Percentiles rank a stretch among this genome's conserved stretches.
phyloP scores from a whole-genome alignment of 2,888 invertebrate genomes.

The Eremobia ochroleuca region DNA sequence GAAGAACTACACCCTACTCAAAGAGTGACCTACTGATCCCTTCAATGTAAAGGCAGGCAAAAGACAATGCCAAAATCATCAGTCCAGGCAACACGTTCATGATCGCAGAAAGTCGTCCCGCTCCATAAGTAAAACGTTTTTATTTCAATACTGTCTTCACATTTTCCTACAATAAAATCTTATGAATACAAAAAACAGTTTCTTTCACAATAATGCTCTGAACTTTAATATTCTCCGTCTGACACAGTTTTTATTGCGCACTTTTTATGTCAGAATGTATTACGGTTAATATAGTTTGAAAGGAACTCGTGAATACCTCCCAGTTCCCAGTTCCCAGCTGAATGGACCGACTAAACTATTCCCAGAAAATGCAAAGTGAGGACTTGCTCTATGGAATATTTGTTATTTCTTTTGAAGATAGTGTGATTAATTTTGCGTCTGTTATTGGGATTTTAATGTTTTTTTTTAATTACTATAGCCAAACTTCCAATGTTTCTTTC shows the following conservation, averaged over 20 bases:
- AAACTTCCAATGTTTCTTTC: neutral
- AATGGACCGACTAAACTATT: conserved; percentile 45
- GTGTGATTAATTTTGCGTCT: conserved; percentile 11
- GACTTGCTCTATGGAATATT: conserved; percentile 34
- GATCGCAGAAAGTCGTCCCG: neutral
- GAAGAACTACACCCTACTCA: neutral
- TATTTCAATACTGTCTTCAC: neutral
- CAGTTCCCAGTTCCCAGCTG: conserved; percentile 43
- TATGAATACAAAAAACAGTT: conserved; percentile 41
- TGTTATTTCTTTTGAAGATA: conserved; percentile 24
- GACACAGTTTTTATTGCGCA: conserved; percentile 50
- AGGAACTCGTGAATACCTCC: conserved; percentile 48
- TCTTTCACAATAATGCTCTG: conserved; percentile 34
- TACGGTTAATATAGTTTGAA: conserved; percentile 53
- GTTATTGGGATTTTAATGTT: neutral
- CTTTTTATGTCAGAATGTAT: conserved; percentile 53
- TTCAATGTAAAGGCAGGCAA: neutral
- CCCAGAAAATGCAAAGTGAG: conserved; percentile 26
- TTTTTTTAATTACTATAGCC: neutral
- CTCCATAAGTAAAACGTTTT: neutral
- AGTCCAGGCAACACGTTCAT: neutral
- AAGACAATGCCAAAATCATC: neutral
- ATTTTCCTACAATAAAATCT: conserved; percentile 16
- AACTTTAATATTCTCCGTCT: conserved; percentile 56
- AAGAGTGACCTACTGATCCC: neutral